phyloP scores from a whole-genome alignment of 1,140 invertebrate species.

The Wiebesia pumilae region DNA sequence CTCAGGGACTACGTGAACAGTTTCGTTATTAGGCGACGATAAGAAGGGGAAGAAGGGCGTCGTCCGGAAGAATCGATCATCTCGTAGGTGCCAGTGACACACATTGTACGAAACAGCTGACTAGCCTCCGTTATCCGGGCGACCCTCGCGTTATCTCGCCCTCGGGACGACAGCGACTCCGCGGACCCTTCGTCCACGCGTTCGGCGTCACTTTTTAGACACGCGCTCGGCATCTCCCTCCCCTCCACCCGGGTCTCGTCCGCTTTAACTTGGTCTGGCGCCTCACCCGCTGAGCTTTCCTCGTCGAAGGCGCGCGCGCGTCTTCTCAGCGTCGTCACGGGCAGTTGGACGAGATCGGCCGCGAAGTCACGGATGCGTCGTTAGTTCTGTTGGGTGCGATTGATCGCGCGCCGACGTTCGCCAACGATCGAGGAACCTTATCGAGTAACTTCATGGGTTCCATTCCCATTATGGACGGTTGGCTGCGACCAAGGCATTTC shows the following conservation, averaged over 20 bases:
- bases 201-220: slow-evolving; percentile 53
- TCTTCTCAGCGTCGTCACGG: not conserved
- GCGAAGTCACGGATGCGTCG: too few species aligned
- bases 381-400: too few species aligned
- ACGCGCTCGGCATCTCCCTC: slow-evolving; percentile 52
- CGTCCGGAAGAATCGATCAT: slow-evolving; percentile 37
- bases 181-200: not conserved
- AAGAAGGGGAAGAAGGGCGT: not conserved
- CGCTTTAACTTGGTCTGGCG: not conserved
- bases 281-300: not conserved
- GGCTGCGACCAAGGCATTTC: too few species aligned
- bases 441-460: too few species aligned
- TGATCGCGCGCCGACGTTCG: too few species aligned
- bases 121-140: slow-evolving; percentile 26
- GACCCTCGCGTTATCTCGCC: slow-evolving; percentile 30
- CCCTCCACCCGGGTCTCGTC: not conserved
- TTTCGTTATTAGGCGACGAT: not conserved
- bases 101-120: slow-evolving; percentile 71
- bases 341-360: not conserved
- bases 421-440: too few species aligned
- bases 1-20: not conserved
- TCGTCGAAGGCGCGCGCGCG: not conserved
- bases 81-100: slow-evolving; percentile 63
- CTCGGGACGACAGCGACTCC: not conserved
- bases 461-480: too few species aligned